Percentiles rank a stretch among this genome's conserved stretches.
Evolutionary conservation across 2,113 vertebrate genomes (phyloP).

Genomic region (Lasiurus cinereus): DNA sequence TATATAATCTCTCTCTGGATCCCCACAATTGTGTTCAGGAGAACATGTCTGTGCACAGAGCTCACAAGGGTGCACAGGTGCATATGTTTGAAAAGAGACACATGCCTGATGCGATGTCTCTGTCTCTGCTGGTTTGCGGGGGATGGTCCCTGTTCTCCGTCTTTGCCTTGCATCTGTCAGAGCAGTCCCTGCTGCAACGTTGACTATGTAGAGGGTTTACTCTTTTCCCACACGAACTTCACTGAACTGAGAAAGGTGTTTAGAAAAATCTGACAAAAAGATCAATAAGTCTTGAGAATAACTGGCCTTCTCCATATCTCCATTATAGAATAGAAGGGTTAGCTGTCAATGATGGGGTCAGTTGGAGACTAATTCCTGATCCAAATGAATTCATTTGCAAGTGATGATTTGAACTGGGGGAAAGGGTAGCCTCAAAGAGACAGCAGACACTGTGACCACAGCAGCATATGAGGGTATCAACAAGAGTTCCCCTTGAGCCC

Average conservation of each 20-base stretch:
- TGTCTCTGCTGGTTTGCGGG: background rate
- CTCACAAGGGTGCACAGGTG: accelerated
- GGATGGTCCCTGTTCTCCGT: background rate
- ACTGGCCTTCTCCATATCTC: background rate
- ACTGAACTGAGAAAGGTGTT: slow-evolving; percentile 26
- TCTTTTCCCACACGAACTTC: background rate
- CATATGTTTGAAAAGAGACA: background rate
- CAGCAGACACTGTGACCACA: background rate
- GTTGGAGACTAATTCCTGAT: background rate
- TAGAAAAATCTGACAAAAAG: background rate
- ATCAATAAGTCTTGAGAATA: slow-evolving; percentile 1
- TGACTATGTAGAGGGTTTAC: background rate
- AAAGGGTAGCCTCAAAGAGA: background rate
- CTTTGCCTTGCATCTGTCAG: background rate
- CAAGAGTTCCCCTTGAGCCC: background rate
- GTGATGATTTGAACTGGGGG: background rate
- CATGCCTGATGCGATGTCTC: background rate
- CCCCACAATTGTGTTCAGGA: background rate
- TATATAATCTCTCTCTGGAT: background rate
- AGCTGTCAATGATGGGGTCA: background rate
- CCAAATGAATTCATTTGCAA: background rate
- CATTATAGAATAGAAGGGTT: background rate
- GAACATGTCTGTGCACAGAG: background rate
- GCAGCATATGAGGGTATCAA: background rate
- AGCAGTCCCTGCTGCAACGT: background rate